Evolutionary conservation across 1,140 invertebrate species (phyloP).

Genomic region (Dreissena polymorpha): DNA sequence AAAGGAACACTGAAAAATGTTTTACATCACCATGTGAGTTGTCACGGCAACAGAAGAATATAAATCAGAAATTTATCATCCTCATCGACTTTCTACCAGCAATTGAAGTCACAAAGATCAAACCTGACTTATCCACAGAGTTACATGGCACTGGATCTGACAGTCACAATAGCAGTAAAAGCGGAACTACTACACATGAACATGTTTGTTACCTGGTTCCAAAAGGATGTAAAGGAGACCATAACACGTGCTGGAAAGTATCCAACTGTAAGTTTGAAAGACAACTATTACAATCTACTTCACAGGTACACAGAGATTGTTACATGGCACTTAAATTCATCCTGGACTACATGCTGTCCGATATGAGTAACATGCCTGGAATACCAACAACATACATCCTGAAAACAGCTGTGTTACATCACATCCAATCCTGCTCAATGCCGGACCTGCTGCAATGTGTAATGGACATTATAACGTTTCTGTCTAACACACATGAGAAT

Average conservation of each 20-base stretch:
- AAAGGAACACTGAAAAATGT: background rate
- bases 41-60: background rate
- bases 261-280: too few relatives aligned
- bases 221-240: background rate
- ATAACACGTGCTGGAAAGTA: background rate
- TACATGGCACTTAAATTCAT: too few relatives aligned
- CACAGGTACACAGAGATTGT: too few relatives aligned
- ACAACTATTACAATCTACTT: too few relatives aligned
- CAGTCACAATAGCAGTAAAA: background rate
- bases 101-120: background rate
- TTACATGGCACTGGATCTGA: background rate
- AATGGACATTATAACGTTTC: too few relatives aligned
- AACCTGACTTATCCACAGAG: background rate
- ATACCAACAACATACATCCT: too few relatives aligned
- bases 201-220: background rate
- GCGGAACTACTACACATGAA: background rate
- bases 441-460: too few relatives aligned
- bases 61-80: slow-evolving; percentile 1
- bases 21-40: background rate
- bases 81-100: slow-evolving; percentile 9
- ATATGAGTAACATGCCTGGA: too few relatives aligned
- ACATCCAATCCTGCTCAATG: too few relatives aligned
- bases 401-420: too few relatives aligned
- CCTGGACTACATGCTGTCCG: too few relatives aligned
- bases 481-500: too few relatives aligned